Evolutionary conservation across 2,888 invertebrate species (phyloP), one percentile per base, ranked within the genome.

Genomic region (Apotomis betuletana): DNA sequence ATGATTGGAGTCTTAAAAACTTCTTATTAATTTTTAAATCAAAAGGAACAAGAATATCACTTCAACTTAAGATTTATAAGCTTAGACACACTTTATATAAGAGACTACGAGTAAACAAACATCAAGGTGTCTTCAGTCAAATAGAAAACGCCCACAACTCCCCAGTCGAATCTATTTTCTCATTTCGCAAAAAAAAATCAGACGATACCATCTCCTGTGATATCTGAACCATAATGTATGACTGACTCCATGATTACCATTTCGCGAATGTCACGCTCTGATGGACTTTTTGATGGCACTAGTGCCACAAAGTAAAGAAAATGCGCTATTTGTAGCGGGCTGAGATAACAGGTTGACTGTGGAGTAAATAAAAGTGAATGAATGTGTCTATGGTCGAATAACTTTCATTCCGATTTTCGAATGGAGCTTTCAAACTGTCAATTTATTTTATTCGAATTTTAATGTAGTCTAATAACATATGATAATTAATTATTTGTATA

Each of bases 181-280:
- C 87, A 87, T 88, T 86, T 87, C 83, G 80, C 82, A 84, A 85
- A 85, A 87, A 88, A 87, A 88, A 87, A 84, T 78, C 82, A 84
- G 83, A 84, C 83, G 83, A 79, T 83, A 78, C 76, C 74, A 75
- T 78, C 80, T 83, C 87, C 87, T 91, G 89, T 92, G 92, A 92
- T 92, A 90, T 91, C 85, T 90, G 89, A 92, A 90, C 89, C 92
- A 90, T 91, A 83, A 87, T 84, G 90, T 88, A 89, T 90, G 88
- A 88, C 84, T 90, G 88, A 88, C 84, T 87, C 86, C 86, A 86
- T 91, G 91, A 92, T 92, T 92, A 92, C 91, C 91, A 89, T 90
- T 91, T 89, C 88, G 86, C 86, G 87, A 86, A 90, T 89, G 88
- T 90, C 90, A 84, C 90, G 90, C 90, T 89, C 88, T 83, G 89